A percentile compares a stretch with the other conserved stretches of the same genome.
Evolutionary conservation across 2,888 invertebrate species (phyloP).

Genomic region (Teinopalpus imperialis): DNA sequence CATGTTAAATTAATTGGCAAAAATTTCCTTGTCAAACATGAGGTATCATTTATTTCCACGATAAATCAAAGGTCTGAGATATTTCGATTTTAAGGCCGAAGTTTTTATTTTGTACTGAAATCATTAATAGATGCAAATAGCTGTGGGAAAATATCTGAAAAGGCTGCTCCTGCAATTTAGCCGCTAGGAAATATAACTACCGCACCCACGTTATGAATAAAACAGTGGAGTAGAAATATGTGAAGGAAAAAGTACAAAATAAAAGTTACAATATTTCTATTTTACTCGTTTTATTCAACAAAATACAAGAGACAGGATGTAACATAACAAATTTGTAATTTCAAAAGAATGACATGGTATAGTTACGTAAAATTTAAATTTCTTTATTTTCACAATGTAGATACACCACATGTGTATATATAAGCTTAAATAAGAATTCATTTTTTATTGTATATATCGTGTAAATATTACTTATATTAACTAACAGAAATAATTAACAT

Average conservation of each 20-base stretch:
- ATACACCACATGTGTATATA: no score
- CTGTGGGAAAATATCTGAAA: not conserved
- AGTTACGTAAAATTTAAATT: no score
- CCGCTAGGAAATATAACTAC: conserved; percentile 26
- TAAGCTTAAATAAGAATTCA: no score
- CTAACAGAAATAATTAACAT: no score
- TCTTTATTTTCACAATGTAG: no score
- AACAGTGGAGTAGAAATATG: conserved; percentile 30
- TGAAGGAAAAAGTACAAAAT: conserved; percentile 14
- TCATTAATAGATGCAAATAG: conserved; percentile 11
- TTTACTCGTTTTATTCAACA: not conserved
- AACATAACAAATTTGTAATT: no score
- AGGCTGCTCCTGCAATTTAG: conserved; percentile 13
- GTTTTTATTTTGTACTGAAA: not conserved
- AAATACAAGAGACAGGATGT: no score
- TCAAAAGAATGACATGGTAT: no score
- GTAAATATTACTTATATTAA: no score
- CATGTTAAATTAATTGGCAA: no score
- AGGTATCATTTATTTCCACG: not conserved
- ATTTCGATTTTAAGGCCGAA: not conserved
- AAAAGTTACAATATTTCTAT: conserved; percentile 18
- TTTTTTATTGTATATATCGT: no score
- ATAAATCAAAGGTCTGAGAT: not conserved
- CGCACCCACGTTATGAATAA: conserved; percentile 28
- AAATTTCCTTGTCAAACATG: not conserved